Evolutionary conservation across 2,113 vertebrate genomes (phyloP).

Genomic region (Brachyhypopomus gauderio): DNA sequence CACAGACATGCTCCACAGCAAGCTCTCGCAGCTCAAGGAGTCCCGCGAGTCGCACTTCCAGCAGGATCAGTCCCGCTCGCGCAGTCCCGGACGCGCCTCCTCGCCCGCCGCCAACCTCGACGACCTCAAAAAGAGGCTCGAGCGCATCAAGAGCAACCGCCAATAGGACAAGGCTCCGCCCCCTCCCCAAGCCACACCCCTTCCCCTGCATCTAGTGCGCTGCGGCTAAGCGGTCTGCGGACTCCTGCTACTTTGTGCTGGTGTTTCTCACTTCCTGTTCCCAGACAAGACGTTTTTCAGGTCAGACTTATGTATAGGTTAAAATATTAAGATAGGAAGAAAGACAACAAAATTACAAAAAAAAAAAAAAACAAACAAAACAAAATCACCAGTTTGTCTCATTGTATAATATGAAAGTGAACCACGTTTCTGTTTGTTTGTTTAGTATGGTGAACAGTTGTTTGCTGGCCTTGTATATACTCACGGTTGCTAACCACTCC

Average conservation of each 20-base stretch:
- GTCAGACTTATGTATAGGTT: constrained; percentile 41
- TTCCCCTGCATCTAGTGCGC: constrained; percentile 7
- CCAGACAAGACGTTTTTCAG: neutral
- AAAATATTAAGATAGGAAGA: constrained; percentile 23
- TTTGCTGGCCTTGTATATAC: constrained; percentile 76
- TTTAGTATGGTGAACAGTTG: constrained; percentile 74
- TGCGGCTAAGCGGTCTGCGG: constrained; percentile 26
- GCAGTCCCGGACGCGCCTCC: constrained; percentile 76
- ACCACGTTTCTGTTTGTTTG: constrained; percentile 64
- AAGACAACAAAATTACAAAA: neutral
- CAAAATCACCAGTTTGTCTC: constrained; percentile 20
- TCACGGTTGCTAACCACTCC: constrained; percentile 73
- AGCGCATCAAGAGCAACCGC: constrained; percentile 97
- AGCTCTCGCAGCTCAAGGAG: constrained; percentile 96
- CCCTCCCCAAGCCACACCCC: neutral
- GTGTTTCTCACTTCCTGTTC: constrained; percentile 11
- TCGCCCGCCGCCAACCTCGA: constrained; percentile 91
- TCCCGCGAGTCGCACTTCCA: constrained; percentile 89
- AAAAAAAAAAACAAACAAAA: no score
- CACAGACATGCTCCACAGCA: constrained; percentile 98
- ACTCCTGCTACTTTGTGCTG: neutral
- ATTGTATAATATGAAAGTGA: constrained; percentile 66
- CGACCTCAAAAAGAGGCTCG: constrained; percentile 98
- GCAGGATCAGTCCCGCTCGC: constrained; percentile 86
- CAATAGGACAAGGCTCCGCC: constrained; percentile 74